Base-by-base conservation (phyloP, 2,797 vertebrate species). In the Eulemur coronatus region DNA sequence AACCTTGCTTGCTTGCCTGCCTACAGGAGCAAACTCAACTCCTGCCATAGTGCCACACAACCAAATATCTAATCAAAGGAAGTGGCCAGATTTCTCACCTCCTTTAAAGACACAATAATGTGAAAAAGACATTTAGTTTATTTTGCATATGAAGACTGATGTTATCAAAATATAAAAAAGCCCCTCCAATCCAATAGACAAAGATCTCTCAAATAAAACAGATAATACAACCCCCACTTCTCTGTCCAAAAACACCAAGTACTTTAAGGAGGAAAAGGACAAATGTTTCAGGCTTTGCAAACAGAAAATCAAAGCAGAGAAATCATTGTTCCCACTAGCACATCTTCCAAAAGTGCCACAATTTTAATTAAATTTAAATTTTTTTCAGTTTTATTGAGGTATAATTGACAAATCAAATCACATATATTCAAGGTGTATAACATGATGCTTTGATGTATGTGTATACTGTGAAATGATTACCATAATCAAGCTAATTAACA, bases 41-140 rank as follows among this genome's bases (percentile, higher is more conserved):
- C 26, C 38, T 57, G 43, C 4, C 33, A 65, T 4, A 90, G 48
- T 55, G 26, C 41, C 33, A 70, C 4, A 90, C 17, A 76, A 46
- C 7, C 63, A 88, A 82, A 50, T 86, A 94, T 35, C 17, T 81
- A 63, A 89, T 78, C 52, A 92, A 87, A 63, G 24, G 4, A 96
- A 84, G 59, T 52, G 48, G 89, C 26, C 28, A 65, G 14, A 94
- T 55, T 67, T 69, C 22, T 86, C 13, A 61, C 9, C 15, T 75
- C 81, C 38, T 93, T 96, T 88, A 94, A 91, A 91, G 70, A 73
- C 33, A 81, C 1, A 78, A 26, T 33, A 89, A 50, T 85, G 30
- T 48, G 11, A 84, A 89, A 96, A 70, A 35, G 70, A 73, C 7
- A 79, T 67, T 65, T 38, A 81, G 18, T 33, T 80, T 20, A 92